Percentiles rank a stretch among this genome's conserved stretches.
Conservation (phyloP, 2,888 invertebrate species). For the Drosophila mimica region DNA sequence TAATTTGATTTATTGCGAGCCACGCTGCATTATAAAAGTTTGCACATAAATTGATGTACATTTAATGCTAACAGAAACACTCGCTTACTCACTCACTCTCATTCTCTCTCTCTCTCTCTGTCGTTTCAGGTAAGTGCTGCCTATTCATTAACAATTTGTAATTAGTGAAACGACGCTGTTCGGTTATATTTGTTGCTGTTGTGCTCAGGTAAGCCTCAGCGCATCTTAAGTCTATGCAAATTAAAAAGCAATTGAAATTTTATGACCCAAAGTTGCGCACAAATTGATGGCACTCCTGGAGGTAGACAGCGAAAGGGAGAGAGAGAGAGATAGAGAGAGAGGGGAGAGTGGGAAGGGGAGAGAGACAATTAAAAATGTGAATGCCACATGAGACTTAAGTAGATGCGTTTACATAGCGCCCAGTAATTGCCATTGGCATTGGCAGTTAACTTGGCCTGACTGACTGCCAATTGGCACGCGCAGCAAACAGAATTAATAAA, state of each 20-base stretch:
- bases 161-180: conserved; percentile 57
- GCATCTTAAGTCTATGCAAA: conserved; percentile 70
- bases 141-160: conserved; percentile 76
- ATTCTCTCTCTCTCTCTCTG: conserved; percentile 1
- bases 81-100: neutral
- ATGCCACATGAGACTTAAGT: conserved; percentile 68
- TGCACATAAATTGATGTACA: conserved; percentile 38
- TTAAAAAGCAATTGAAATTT: conserved; percentile 79
- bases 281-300: conserved; percentile 63
- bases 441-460: conserved; percentile 44
- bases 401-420: conserved; percentile 30
- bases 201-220: conserved; percentile 32
- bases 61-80: conserved; percentile 47
- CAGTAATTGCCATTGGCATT: conserved; percentile 50
- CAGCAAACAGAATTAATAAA: conserved; percentile 59
- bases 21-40: conserved; percentile 41
- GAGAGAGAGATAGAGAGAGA: neutral
- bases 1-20: conserved; percentile 24
- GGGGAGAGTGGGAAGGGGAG: neutral
- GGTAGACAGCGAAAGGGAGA: neutral
- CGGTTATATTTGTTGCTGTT: conserved; percentile 40
- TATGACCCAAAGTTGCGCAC: conserved; percentile 64
- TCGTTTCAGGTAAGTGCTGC: conserved; percentile 66
- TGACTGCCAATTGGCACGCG: conserved; percentile 67
- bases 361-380: conserved; percentile 70